Conservation (phyloP, 2,888 invertebrate genomes). For the Herminia tarsipennalis region DNA sequence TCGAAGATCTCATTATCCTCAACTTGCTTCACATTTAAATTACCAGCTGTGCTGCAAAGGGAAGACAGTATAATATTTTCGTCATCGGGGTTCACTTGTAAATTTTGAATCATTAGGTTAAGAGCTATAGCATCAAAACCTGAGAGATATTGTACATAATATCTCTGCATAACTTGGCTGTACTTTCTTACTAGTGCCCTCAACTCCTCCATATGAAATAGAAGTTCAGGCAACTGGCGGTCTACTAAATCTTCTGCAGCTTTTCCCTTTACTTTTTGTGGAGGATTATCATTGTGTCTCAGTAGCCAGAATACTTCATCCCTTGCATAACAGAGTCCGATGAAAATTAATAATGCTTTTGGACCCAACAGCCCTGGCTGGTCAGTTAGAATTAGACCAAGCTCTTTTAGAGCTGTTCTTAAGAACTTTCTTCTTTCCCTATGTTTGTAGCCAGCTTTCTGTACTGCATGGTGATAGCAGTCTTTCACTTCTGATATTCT, state of each 20-base stretch:
- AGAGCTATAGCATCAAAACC: constrained; percentile 98
- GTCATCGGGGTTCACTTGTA: constrained; percentile 96
- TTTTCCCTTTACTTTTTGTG: constrained; percentile 94
- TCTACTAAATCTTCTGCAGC: constrained; percentile 97
- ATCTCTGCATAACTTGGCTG: constrained; percentile 98
- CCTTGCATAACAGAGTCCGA: constrained; percentile 97
- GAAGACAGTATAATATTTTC: constrained; percentile 97
- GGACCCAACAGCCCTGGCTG: constrained; percentile 99
- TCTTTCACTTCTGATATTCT: constrained; percentile 98
- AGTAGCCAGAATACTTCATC: constrained; percentile 99
- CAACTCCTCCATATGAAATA: constrained; percentile 99
- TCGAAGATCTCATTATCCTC: constrained; percentile 98
- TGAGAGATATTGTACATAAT: constrained; percentile 98
- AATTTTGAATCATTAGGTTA: constrained; percentile 93
- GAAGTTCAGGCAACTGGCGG: constrained; percentile 97
- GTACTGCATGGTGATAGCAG: constrained; percentile 94
- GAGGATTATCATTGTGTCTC: constrained; percentile 98
- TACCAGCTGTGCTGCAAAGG: constrained; percentile 94
- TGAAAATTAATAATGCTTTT: constrained; percentile 98
- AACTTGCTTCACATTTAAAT: constrained; percentile 96
- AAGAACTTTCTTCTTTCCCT: constrained; percentile 98
- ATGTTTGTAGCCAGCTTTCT: constrained; percentile 96
- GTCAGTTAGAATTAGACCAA: constrained; percentile 97
- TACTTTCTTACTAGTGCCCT: constrained; percentile 97
- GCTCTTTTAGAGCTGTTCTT: constrained; percentile 96